Conservation (phyloP, 2,888 invertebrate species). For the Drosophila nigricruria region DNA sequence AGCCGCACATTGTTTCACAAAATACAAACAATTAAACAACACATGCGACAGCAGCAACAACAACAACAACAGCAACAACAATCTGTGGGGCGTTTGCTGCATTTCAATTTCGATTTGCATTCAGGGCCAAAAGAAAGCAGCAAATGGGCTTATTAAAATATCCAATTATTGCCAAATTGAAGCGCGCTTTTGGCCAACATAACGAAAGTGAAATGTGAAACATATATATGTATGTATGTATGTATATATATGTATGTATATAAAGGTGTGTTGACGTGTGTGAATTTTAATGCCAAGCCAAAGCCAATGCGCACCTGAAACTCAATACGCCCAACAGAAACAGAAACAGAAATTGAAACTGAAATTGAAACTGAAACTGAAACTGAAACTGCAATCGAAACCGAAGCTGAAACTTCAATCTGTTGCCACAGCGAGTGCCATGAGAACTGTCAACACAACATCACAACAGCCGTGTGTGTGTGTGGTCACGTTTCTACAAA, state of each 20-base stretch:
- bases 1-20: conserved; percentile 48
- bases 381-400: too few species aligned
- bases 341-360: neutral
- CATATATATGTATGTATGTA: neutral
- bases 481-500: neutral
- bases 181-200: conserved; percentile 50
- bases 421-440: neutral
- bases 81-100: too few species aligned
- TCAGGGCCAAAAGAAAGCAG: conserved; percentile 77
- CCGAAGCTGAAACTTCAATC: conserved; percentile 17
- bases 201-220: conserved; percentile 76
- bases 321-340: conserved; percentile 13
- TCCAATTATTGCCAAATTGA: conserved; percentile 78
- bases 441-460: neutral
- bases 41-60: too few species aligned
- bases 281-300: conserved; percentile 32
- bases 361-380: conserved; percentile 9
- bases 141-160: conserved; percentile 75
- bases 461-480: too few species aligned
- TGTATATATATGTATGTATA: neutral
- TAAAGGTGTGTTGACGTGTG: conserved; percentile 4
- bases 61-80: too few species aligned
- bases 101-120: conserved; percentile 77
- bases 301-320: conserved; percentile 18
- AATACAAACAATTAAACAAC: conserved; percentile 26